Percentiles rank a stretch among this genome's conserved stretches.
Conservation (phyloP, 2,797 vertebrate genomes). For the Peromyscus eremicus region DNA sequence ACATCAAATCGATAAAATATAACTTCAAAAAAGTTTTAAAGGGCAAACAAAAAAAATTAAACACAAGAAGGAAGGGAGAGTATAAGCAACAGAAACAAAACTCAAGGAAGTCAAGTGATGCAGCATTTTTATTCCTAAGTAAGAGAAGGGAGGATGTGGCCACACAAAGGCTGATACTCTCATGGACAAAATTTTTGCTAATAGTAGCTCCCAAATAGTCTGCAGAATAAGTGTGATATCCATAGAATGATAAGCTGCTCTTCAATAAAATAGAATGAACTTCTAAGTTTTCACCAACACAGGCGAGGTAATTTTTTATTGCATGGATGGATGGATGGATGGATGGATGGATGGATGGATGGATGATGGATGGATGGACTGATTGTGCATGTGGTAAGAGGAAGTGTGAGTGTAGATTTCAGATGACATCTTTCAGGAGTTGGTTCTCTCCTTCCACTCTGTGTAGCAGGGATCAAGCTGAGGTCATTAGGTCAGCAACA, state of each 20-base stretch:
- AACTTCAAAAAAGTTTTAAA: background rate
- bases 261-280: background rate
- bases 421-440: background rate
- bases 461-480: background rate
- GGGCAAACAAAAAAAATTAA: background rate
- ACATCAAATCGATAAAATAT: background rate
- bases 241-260: background rate
- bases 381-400: background rate
- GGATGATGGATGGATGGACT: too few species aligned
- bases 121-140: background rate
- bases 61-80: background rate
- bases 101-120: background rate
- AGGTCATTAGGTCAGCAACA: background rate
- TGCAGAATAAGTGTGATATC: background rate
- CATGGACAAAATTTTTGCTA: background rate
- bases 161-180: background rate
- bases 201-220: background rate
- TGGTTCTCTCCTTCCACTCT: background rate
- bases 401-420: background rate
- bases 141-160: background rate
- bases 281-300: background rate
- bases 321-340: too few species aligned
- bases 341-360: too few species aligned
- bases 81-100: background rate
- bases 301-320: background rate